These are phyloP conservation scores for Mandrillus leucophaeus DNA, from an alignment of 2,113 vertebrate genomes.

Conservation along the genomic window DNA sequence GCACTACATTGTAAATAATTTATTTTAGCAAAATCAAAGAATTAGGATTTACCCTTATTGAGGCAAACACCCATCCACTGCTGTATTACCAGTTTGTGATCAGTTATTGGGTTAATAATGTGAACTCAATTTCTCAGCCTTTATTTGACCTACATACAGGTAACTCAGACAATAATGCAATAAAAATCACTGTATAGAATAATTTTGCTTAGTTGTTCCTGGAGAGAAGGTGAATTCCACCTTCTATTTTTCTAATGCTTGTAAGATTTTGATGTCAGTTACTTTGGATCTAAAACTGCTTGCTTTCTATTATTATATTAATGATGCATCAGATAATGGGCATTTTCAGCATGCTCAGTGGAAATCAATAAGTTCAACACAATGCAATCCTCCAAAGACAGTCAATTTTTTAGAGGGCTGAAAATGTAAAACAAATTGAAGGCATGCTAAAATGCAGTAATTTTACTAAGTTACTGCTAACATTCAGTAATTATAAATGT, in stretches of 20 bases:
- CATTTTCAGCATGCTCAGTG: slow-evolving; percentile 27
- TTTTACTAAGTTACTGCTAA: background rate
- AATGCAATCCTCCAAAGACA: slow-evolving; percentile 42
- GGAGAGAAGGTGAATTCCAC: background rate
- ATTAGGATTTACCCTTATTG: slow-evolving; percentile 32
- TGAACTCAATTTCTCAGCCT: slow-evolving; percentile 27
- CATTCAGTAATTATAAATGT: background rate
- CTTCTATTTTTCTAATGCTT: slow-evolving; percentile 26
- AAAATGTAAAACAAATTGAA: slow-evolving; percentile 53
- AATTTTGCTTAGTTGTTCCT: slow-evolving; percentile 30
- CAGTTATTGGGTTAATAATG: slow-evolving; percentile 14
- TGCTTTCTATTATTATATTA: slow-evolving; percentile 48
- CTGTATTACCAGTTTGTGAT: background rate
- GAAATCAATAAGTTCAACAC: slow-evolving; percentile 58
- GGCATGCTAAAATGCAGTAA: background rate
- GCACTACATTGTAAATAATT: slow-evolving; percentile 24
- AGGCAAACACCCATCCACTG: background rate
- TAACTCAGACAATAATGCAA: slow-evolving; percentile 48
- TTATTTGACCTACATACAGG: slow-evolving; percentile 18
- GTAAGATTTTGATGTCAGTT: slow-evolving; percentile 26
- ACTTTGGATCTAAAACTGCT: slow-evolving; percentile 35
- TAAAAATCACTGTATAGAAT: background rate
- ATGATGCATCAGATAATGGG: background rate
- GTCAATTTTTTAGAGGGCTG: slow-evolving; percentile 18
- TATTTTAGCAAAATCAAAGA: slow-evolving; percentile 65